Evolutionary conservation across 2,113 vertebrate species (phyloP).

Genomic region (Willisornis vidua): DNA sequence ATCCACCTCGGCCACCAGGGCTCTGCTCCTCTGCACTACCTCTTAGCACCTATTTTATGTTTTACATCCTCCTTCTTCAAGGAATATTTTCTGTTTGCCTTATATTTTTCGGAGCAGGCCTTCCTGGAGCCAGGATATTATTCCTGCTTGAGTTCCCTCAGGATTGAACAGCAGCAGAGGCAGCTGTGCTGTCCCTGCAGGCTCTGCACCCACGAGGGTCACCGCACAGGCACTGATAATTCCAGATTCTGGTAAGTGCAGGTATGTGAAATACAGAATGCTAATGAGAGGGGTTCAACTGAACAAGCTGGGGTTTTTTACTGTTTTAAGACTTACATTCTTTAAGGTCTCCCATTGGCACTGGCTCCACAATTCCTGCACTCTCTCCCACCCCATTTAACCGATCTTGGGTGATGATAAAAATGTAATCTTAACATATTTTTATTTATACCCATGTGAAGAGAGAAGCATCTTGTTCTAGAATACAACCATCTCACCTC

Average conservation of each 20-base stretch:
- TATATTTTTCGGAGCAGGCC: neutral
- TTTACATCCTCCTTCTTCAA: neutral
- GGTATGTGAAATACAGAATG: accelerated
- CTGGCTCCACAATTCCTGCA: neutral
- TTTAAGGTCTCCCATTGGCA: neutral
- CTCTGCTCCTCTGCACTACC: neutral
- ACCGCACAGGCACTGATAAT: neutral
- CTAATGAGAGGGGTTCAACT: accelerated
- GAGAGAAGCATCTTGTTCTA: neutral
- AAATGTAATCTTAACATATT: neutral
- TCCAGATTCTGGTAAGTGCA: too few species aligned
- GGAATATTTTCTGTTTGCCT: neutral
- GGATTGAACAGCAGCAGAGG: neutral
- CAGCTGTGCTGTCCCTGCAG: neutral
- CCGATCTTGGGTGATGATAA: neutral
- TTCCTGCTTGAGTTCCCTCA: accelerated
- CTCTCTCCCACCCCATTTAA: neutral
- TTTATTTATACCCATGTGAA: neutral
- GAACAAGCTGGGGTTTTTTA: accelerated
- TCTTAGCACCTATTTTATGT: neutral
- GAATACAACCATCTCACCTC: neutral
- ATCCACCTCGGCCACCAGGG: neutral
- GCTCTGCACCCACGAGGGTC: neutral
- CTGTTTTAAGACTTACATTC: neutral
- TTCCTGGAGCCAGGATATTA: neutral